Evolutionary conservation across 2,113 vertebrate species (phyloP).

Genomic region (Silurus meridionalis): DNA sequence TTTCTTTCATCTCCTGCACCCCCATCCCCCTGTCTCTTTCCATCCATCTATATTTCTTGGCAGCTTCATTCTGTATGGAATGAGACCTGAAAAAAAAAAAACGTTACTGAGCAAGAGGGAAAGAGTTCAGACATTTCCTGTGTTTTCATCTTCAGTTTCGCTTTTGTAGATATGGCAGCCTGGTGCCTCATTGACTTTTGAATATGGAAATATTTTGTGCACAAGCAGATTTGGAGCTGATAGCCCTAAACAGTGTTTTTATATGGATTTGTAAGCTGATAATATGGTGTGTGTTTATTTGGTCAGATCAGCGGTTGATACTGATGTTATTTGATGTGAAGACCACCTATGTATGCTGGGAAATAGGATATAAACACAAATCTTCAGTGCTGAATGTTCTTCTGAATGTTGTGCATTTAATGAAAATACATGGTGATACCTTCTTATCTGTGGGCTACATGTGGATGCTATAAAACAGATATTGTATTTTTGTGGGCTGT

Average conservation of each 20-base stretch:
- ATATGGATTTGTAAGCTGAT: not conserved
- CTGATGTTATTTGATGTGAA: slow-evolving; percentile 29
- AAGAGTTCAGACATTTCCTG: slow-evolving; percentile 11
- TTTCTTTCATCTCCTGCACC: slow-evolving; percentile 21
- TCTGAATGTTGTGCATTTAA: not conserved
- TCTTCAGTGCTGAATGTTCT: slow-evolving; percentile 5
- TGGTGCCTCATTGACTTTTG: not conserved
- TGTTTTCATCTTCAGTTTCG: not conserved
- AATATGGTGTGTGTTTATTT: not conserved
- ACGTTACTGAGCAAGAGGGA: slow-evolving; percentile 19
- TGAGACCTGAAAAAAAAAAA: not conserved
- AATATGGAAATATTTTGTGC: slow-evolving; percentile 47
- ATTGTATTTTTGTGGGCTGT: not conserved
- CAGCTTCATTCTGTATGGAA: not conserved
- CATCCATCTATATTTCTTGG: slow-evolving; percentile 4
- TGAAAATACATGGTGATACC: not conserved
- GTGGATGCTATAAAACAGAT: not conserved
- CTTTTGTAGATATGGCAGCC: not conserved
- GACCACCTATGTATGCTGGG: slow-evolving; percentile 5
- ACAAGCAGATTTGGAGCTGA: slow-evolving; percentile 44
- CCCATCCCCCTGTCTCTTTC: not conserved
- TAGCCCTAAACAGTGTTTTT: slow-evolving; percentile 27
- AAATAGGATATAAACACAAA: not conserved
- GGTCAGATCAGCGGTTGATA: slow-evolving; percentile 26
- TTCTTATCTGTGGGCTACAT: not conserved